A percentile compares a stretch with the other conserved stretches of the same genome.
phyloP scores from a whole-genome alignment of 1,140 invertebrate species.

The Neotoxoptera formosana region DNA sequence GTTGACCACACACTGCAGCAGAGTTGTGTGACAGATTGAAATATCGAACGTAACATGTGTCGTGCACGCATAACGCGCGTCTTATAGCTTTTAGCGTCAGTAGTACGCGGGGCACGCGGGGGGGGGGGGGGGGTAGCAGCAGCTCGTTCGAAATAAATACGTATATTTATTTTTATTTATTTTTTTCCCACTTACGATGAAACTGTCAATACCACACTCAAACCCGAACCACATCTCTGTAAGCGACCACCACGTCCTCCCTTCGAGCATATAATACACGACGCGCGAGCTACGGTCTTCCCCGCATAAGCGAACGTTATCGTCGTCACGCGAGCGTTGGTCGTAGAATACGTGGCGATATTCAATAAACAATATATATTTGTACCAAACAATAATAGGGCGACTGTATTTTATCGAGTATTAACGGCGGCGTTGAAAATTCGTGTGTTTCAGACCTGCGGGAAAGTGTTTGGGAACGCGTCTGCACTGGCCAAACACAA shows the following conservation, averaged over 20 bases:
- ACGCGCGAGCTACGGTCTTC: neutral
- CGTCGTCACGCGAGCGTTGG: neutral
- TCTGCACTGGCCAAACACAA: constrained; percentile 97
- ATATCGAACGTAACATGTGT: neutral
- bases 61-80: neutral
- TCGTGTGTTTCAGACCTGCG: constrained; percentile 78
- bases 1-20: neutral
- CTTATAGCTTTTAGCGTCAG: neutral
- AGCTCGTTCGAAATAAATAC: neutral
- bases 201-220: neutral
- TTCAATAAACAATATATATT: neutral
- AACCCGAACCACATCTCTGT: no score
- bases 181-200: neutral
- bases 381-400: neutral
- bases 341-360: neutral
- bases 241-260: no score
- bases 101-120: neutral
- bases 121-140: no score
- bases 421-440: constrained; percentile 58
- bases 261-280: neutral
- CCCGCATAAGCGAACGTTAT: neutral
- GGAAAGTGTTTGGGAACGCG: constrained; percentile 96
- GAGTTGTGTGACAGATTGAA: constrained; percentile 2
- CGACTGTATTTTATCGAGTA: neutral
- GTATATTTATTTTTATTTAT: neutral